These are phyloP conservation scores for Mylabris sibirica DNA, from an alignment of 2,888 invertebrate species.

Conservation along the genomic window DNA sequence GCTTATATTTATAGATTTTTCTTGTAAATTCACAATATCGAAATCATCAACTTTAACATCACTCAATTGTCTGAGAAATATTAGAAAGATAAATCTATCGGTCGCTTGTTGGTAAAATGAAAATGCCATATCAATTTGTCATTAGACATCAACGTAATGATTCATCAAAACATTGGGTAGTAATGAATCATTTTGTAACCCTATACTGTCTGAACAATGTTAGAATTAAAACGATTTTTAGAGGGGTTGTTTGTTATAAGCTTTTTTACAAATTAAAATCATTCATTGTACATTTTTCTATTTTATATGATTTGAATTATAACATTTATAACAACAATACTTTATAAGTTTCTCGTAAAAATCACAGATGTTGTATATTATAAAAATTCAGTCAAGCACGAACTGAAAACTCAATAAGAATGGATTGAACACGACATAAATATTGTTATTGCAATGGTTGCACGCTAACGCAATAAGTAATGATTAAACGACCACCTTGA, in stretches of 20 bases:
- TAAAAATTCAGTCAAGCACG: background rate
- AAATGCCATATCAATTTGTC: slow-evolving; percentile 38
- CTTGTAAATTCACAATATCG: background rate
- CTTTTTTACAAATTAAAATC: slow-evolving; percentile 2
- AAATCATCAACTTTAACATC: background rate
- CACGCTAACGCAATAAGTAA: background rate
- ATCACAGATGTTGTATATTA: background rate
- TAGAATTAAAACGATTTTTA: background rate
- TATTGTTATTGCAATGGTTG: background rate
- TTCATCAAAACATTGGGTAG: slow-evolving; percentile 48
- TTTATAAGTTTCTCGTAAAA: background rate
- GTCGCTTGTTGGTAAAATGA: slow-evolving; percentile 15
- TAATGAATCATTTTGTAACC: slow-evolving; percentile 48
- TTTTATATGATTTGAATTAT: background rate
- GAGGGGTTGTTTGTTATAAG: background rate
- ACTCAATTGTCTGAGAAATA: background rate
- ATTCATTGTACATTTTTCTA: background rate
- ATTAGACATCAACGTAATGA: slow-evolving; percentile 46
- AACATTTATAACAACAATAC: background rate
- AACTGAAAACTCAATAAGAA: background rate
- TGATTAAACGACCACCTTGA: background rate
- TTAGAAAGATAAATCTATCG: background rate
- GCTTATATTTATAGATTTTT: background rate
- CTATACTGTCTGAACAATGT: slow-evolving; percentile 24
- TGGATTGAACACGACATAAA: slow-evolving; percentile 1